Conservation (phyloP, 2,888 invertebrate species). For the Schizaphis graminum region DNA sequence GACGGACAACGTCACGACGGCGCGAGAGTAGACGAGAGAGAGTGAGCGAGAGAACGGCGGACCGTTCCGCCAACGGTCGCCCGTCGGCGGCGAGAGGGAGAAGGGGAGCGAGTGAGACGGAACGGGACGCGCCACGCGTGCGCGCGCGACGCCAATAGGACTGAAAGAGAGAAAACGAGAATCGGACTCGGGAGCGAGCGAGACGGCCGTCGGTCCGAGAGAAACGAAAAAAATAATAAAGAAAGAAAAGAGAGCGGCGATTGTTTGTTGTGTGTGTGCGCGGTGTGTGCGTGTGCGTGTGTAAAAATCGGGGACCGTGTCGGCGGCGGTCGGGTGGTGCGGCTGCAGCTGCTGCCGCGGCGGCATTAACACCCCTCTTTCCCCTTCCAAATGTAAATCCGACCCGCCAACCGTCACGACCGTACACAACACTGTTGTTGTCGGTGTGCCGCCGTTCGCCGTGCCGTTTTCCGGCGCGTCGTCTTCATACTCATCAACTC, state of each 20-base stretch:
- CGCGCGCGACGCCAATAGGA: constrained; percentile 1
- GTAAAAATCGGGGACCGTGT: constrained; percentile 60
- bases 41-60: constrained; percentile 13
- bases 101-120: constrained; percentile 45
- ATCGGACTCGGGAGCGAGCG: not conserved
- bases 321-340: constrained; percentile 35
- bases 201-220: not conserved
- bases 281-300: constrained; percentile 34
- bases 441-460: not conserved
- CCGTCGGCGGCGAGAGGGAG: not conserved
- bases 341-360: not conserved
- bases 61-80: not conserved
- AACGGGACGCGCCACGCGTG: constrained; percentile 35
- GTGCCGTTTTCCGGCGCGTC: not conserved
- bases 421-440: no score
- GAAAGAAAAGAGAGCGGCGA: constrained; percentile 25
- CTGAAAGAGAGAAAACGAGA: constrained; percentile 41
- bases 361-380: not conserved
- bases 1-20: not conserved
- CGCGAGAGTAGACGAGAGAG: constrained; percentile 8
- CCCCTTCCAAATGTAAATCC: not conserved
- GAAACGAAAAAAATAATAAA: not conserved
- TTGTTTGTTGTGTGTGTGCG: constrained; percentile 46
- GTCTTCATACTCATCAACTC: not conserved
- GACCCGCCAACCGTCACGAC: not conserved